Conservation (phyloP, 2,797 vertebrate species). For the Sus cebifrons region DNA sequence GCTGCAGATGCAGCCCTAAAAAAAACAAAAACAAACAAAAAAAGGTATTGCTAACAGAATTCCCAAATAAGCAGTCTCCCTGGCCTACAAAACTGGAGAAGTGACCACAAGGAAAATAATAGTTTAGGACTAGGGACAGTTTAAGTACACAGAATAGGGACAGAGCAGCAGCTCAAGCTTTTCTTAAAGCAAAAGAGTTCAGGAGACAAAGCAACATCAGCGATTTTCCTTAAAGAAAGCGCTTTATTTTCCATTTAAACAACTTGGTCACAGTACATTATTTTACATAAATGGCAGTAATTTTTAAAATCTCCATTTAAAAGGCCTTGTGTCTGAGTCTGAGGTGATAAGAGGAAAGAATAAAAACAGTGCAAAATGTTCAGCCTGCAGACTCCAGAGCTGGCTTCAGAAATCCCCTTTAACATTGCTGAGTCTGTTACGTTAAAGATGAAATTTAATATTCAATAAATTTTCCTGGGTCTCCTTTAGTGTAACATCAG, state of each 20-base stretch:
- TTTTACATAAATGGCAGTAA: slow-evolving; percentile 81
- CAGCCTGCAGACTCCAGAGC: slow-evolving; percentile 34
- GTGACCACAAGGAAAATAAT: background rate
- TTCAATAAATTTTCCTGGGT: slow-evolving; percentile 37
- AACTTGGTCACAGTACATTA: slow-evolving; percentile 75
- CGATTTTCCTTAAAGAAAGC: slow-evolving; percentile 75
- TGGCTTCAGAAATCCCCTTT: slow-evolving; percentile 48
- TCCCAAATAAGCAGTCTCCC: background rate
- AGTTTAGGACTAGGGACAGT: background rate
- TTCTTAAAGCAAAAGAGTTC: background rate
- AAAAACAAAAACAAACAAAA: background rate
- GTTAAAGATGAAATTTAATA: slow-evolving; percentile 48
- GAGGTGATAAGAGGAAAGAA: slow-evolving; percentile 73
- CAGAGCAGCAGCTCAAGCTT: background rate
- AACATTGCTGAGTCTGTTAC: background rate
- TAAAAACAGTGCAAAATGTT: slow-evolving; percentile 77
- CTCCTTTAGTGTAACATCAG: slow-evolving; percentile 54
- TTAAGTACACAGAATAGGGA: background rate
- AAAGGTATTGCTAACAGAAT: slow-evolving; percentile 39
- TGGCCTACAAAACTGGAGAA: slow-evolving; percentile 39
- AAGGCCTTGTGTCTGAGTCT: slow-evolving; percentile 78
- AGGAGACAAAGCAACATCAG: slow-evolving; percentile 19
- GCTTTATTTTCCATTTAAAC: slow-evolving; percentile 85
- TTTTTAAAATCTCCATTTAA: slow-evolving; percentile 77
- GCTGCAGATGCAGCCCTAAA: background rate